These are phyloP conservation scores for Phoeniculus purpureus DNA, from an alignment of 2,797 vertebrate species.

Conservation along the genomic window DNA sequence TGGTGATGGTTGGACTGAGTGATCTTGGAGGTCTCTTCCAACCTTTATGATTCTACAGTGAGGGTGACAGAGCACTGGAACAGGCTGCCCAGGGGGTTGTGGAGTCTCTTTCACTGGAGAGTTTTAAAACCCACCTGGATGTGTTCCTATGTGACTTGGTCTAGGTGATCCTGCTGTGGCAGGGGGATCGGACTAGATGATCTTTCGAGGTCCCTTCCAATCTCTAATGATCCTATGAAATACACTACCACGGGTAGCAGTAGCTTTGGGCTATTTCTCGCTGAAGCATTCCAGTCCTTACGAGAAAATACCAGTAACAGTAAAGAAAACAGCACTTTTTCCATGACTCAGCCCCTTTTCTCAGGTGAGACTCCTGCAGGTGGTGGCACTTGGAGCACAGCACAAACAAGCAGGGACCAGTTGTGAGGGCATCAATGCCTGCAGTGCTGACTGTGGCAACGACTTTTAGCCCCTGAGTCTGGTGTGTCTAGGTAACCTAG, in stretches of 20 bases:
- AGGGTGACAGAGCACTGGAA: too few species aligned
- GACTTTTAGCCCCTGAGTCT: not conserved
- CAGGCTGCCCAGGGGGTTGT: too few species aligned
- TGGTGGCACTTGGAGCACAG: not conserved
- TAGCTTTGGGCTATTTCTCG: not conserved
- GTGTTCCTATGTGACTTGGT: too few species aligned
- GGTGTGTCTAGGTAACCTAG: not conserved
- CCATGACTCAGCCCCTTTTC: not conserved
- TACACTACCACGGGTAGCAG: not conserved
- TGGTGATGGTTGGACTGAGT: too few species aligned
- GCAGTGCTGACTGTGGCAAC: not conserved
- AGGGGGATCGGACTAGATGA: too few species aligned
- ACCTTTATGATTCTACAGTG: too few species aligned
- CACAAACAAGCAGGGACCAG: not conserved
- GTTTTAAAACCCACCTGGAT: too few species aligned
- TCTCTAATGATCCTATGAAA: too few species aligned
- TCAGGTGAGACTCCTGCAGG: not conserved
- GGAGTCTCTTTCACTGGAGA: too few species aligned
- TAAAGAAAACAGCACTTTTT: not conserved
- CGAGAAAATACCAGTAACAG: not conserved
- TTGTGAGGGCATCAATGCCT: not conserved
- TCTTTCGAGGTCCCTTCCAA: too few species aligned
- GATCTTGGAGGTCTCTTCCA: too few species aligned
- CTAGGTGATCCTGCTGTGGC: too few species aligned
- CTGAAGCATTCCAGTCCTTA: not conserved